Evolutionary conservation across 2,113 vertebrate species (phyloP).

Genomic region (Hemiprocne comata): DNA sequence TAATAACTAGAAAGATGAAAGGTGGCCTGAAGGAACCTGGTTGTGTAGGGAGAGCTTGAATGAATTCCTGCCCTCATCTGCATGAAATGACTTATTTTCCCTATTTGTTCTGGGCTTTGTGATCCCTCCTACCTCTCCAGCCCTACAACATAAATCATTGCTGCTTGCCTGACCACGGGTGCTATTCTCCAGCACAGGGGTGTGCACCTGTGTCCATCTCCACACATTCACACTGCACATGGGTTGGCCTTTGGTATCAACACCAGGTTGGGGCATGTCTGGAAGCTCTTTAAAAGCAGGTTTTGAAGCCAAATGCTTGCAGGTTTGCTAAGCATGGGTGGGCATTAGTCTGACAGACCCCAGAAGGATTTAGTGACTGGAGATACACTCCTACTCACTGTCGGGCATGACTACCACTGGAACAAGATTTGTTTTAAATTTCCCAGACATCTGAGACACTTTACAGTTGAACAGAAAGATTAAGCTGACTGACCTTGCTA

Average conservation of each 20-base stretch:
- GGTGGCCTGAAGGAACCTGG: not conserved
- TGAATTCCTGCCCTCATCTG: not conserved
- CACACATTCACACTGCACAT: not conserved
- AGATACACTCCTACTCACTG: not conserved
- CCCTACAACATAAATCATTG: rapidly evolving
- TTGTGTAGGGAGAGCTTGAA: not conserved
- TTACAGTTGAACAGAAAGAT: not conserved
- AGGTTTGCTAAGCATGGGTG: not conserved
- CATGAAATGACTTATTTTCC: not conserved
- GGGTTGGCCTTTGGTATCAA: not conserved
- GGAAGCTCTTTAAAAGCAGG: not conserved
- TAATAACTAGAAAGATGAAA: not conserved
- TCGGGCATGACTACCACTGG: not conserved
- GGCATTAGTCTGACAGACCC: not conserved
- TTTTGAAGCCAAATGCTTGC: not conserved
- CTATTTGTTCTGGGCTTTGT: not conserved
- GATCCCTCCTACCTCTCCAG: too few relatives aligned
- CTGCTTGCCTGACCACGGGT: not conserved
- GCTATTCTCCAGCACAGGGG: not conserved
- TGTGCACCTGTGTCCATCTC: rapidly evolving
- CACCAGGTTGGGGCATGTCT: not conserved
- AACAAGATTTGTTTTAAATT: not conserved
- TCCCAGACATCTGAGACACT: not conserved
- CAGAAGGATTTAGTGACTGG: not conserved
- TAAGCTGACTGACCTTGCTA: not conserved